Conservation (phyloP, 2,113 vertebrate species). For the Strix uralensis region DNA sequence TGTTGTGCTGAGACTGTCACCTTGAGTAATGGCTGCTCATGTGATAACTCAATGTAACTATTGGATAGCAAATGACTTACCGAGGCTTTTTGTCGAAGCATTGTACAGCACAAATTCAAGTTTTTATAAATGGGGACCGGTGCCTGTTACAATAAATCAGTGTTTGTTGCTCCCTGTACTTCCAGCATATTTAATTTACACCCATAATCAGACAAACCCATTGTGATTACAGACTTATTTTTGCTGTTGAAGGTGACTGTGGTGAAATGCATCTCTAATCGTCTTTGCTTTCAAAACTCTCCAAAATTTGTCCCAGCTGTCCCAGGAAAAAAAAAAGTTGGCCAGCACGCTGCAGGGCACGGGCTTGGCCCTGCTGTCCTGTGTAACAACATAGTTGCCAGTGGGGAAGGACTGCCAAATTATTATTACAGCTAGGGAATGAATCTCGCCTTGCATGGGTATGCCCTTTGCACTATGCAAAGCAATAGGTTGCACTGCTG, state of each 20-base stretch:
- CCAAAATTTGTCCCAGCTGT: background rate
- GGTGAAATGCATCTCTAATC: background rate
- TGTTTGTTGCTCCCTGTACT: background rate
- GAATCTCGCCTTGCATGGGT: fast-evolving
- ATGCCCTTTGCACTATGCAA: fast-evolving
- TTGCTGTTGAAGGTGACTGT: background rate
- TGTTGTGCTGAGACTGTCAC: slow-evolving; percentile 21
- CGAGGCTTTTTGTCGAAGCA: background rate
- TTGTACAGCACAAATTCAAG: background rate
- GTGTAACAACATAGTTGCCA: background rate
- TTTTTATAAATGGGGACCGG: background rate
- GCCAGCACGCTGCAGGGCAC: fast-evolving
- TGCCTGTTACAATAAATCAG: slow-evolving; percentile 6
- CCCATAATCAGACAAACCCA: background rate
- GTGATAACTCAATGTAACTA: slow-evolving; percentile 29
- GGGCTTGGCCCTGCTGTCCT: background rate
- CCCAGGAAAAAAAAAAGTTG: background rate
- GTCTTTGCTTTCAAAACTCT: background rate
- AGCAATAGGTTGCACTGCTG: background rate
- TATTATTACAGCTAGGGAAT: background rate
- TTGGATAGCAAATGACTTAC: background rate
- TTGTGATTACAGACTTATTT: background rate
- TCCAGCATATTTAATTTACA: background rate
- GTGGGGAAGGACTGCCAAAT: background rate
- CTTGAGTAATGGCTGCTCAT: slow-evolving; percentile 44